Conservation (phyloP, 2,888 invertebrate genomes). For the Drosophila recens region DNA sequence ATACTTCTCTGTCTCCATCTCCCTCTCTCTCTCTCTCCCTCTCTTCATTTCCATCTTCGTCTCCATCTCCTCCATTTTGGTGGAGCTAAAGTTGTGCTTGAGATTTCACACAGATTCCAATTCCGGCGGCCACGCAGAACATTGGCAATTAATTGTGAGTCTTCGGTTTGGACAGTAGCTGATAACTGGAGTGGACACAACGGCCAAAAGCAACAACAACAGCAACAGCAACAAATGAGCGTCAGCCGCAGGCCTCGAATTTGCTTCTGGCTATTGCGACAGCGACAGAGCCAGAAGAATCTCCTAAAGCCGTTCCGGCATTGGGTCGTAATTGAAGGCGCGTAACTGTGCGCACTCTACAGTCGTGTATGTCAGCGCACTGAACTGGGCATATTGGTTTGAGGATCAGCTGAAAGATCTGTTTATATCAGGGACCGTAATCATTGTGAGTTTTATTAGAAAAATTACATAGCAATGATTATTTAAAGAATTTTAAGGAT, state of each 20-base stretch:
- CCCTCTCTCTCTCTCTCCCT: conserved; percentile 5
- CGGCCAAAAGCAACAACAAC: not conserved
- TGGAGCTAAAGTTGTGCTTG: conserved; percentile 44
- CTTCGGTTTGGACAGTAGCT: conserved; percentile 73
- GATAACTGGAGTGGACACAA: conserved; percentile 59
- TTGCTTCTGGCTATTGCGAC: conserved; percentile 20
- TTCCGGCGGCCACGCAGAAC: conserved; percentile 68
- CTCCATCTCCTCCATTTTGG: conserved; percentile 3
- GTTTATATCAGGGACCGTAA: too few species aligned
- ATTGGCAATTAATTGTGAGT: conserved; percentile 78
- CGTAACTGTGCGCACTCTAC: conserved; percentile 65
- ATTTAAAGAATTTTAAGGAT: too few species aligned
- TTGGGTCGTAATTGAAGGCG: conserved; percentile 67
- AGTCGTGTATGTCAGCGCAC: conserved; percentile 30
- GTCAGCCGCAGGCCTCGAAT: conserved; percentile 29
- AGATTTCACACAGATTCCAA: conserved; percentile 78
- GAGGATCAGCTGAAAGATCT: not conserved
- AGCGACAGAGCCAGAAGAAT: conserved; percentile 3
- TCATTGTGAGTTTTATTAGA: too few species aligned
- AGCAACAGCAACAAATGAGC: conserved; percentile 33
- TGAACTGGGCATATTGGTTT: conserved; percentile 33
- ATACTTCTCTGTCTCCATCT: conserved; percentile 8
- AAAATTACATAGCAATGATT: too few species aligned
- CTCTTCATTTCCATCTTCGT: not conserved
- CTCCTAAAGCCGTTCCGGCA: conserved; percentile 24